Percentiles rank a stretch among this genome's conserved stretches.
Evolutionary conservation across 2,797 vertebrate species (phyloP).

Genomic region (Myripristis murdjan): DNA sequence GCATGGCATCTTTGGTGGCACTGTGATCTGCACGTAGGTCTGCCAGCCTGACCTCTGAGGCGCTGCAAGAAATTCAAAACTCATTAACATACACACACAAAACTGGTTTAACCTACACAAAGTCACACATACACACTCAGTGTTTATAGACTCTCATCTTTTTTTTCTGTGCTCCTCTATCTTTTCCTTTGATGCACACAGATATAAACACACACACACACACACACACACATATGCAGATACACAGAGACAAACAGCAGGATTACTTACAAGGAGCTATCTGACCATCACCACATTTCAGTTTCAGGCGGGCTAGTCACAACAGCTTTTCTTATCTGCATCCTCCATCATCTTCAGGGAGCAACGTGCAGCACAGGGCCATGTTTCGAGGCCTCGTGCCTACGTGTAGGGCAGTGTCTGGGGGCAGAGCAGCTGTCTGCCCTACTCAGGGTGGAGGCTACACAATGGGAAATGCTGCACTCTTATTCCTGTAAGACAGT

Average conservation of each 20-base stretch:
- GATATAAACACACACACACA: background rate
- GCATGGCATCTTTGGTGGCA: conserved; percentile 62
- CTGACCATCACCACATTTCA: conserved; percentile 28
- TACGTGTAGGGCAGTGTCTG: conserved; percentile 31
- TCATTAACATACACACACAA: conserved; percentile 29
- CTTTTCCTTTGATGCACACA: no score
- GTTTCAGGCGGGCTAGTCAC: conserved; percentile 57
- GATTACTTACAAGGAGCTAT: conserved; percentile 33
- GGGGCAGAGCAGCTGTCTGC: conserved; percentile 32
- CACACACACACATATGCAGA: no score
- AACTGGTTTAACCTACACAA: background rate
- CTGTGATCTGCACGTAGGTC: conserved; percentile 64
- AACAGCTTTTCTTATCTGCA: conserved; percentile 73
- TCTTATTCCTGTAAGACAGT: conserved; percentile 44
- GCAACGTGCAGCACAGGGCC: conserved; percentile 57
- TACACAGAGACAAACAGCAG: conserved; percentile 32
- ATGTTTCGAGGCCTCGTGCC: conserved; percentile 34
- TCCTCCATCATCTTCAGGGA: conserved; percentile 64
- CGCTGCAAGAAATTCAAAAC: background rate
- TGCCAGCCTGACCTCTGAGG: conserved; percentile 20
- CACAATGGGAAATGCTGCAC: conserved; percentile 40
- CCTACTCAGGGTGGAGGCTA: conserved; percentile 35
- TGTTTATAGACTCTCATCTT: conserved; percentile 37
- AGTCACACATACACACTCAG: background rate
- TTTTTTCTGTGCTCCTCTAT: background rate